Evolutionary conservation across 2,113 vertebrate genomes (phyloP).

Genomic region (Gallinago media): DNA sequence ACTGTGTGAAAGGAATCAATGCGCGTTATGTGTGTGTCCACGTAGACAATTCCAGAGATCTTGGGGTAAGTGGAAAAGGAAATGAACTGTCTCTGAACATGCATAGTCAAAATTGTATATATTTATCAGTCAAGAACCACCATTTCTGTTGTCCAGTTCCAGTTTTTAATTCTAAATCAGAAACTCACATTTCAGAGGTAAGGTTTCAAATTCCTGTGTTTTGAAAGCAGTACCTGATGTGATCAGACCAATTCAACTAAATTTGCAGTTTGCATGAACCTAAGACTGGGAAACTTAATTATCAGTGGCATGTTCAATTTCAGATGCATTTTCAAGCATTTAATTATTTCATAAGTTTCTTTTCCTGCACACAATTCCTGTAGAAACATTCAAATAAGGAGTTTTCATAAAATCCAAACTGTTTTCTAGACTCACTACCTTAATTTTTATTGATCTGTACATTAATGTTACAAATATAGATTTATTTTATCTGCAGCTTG

Average conservation of each 20-base stretch:
- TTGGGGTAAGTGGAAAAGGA: constrained; percentile 85
- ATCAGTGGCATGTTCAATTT: not conserved
- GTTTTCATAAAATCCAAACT: not conserved
- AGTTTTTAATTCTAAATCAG: not conserved
- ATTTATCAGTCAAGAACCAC: not conserved
- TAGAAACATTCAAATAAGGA: not conserved
- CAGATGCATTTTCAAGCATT: not conserved
- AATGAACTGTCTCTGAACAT: not conserved
- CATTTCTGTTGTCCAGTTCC: not conserved
- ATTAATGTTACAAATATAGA: not conserved
- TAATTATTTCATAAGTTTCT: not conserved
- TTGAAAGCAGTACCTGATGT: not conserved
- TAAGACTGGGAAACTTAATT: not conserved
- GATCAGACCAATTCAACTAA: not conserved
- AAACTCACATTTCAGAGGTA: not conserved
- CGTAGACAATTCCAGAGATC: constrained; percentile 97
- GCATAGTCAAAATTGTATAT: not conserved
- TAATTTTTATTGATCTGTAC: not conserved
- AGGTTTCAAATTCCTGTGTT: not conserved
- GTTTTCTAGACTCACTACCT: not conserved
- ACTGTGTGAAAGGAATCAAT: constrained; percentile 96
- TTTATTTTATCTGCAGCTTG: not conserved
- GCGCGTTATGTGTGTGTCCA: constrained; percentile 93
- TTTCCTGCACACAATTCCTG: not conserved
- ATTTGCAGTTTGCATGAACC: not conserved